A percentile compares a stretch with the other conserved stretches of the same genome.
Conservation (phyloP, 2,113 vertebrate genomes). For the Anthoscopus minutus region DNA sequence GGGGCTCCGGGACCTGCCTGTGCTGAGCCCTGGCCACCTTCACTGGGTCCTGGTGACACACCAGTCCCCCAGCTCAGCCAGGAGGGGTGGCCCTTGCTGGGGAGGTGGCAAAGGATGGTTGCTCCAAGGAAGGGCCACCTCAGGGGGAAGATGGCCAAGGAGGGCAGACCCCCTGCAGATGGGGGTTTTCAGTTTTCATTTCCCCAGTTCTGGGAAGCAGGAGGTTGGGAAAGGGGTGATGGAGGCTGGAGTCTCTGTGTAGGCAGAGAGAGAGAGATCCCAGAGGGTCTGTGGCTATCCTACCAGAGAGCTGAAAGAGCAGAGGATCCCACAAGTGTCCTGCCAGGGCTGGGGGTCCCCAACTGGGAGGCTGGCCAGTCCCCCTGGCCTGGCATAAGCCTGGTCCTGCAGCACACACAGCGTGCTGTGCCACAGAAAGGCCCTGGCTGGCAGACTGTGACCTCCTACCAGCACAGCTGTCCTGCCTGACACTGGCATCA, state of each 20-base stretch:
- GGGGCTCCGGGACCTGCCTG: not conserved
- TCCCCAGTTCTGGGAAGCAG: accelerated
- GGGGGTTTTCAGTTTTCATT: not conserved
- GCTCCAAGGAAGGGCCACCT: not conserved
- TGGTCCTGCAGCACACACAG: not conserved
- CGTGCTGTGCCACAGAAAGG: accelerated
- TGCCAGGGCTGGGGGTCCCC: not conserved
- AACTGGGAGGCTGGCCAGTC: not conserved
- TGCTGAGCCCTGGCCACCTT: not conserved
- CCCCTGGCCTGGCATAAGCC: not conserved
- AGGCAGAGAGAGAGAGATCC: not conserved
- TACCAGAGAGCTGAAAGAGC: not conserved
- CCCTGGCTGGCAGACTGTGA: not conserved
- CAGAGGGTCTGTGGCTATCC: not conserved
- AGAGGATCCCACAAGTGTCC: not conserved
- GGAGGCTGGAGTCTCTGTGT: not conserved
- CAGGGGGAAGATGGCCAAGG: not conserved
- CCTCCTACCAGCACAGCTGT: accelerated
- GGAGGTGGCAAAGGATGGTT: not conserved
- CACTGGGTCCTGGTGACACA: not conserved
- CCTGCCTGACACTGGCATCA: not conserved
- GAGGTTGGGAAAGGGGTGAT: not conserved
- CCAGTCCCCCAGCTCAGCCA: not conserved
- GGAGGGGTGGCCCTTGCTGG: not conserved
- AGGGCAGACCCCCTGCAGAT: not conserved